Evolutionary conservation across 2,113 vertebrate species (phyloP), one percentile per base, ranked within the genome.

Genomic region (Raphicerus campestris): DNA sequence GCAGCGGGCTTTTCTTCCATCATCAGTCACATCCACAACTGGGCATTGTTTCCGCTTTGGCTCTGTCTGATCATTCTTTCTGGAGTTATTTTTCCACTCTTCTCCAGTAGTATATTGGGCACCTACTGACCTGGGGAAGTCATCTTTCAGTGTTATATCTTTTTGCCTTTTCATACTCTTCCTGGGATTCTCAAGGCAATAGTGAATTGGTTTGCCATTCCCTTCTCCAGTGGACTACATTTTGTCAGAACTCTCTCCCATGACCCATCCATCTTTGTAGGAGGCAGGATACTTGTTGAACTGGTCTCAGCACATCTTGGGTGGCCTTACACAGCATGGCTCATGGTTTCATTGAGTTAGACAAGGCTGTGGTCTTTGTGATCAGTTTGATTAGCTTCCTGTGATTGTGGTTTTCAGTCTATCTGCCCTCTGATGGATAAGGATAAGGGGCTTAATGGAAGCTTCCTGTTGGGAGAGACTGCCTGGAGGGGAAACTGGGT

Each of bases 31-130:
- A 70, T 70, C 63, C 63, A 70, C n/a, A 70, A 6, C 63, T 70
- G 63, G 17, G n/a, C 2, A 20, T 5, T 35, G 17, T 35, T 35
- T 70, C 32, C 0, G 0, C 17, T 66, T 66, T 66, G 15, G 16
- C 61, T 66, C 16, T 66, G 63, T 66, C 63, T 66, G 4, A 19
- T 66, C 4, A 66, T 66, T 66, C 32, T 66, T 66, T 66, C 8
- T 66, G 63, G 16, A 66, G 63, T 66, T 66, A 35, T 35, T 66
- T 66, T 10, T 35, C 32, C 63, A 66, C 0, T 66, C 16, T 19
- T 66, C 17, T 66, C 63, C 63, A 66, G 63, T 66, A 35, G 32
- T 35, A 20, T 35, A 66, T 20, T 66, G 63, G 63, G 63, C 16
- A 66, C 32, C 32, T 35, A 66, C 32, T 0, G 1, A 66, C 63